Base-by-base conservation (phyloP, 2,888 invertebrate genomes). In the Drosophila sordidapex region DNA sequence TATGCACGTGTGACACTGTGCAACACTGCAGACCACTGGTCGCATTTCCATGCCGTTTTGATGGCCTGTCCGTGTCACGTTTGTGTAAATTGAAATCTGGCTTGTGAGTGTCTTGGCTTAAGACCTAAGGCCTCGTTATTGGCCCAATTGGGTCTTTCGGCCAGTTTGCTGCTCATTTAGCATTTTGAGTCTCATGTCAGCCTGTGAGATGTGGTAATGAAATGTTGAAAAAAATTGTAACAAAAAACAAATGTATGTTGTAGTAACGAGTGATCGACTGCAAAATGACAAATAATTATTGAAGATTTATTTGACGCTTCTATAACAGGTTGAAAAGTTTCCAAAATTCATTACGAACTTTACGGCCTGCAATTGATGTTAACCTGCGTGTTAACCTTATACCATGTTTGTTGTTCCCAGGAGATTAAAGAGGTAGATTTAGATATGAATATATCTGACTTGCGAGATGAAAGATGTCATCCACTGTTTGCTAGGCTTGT, bases 11-110 rank as follows among this genome's bases (percentile, higher is more conserved):
- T 70, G 74, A 83, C 81, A 81, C 81, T 83, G 64, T 59, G 60
- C 68, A 66, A 53, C 70, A 76, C 72, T 64, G 51, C 71, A 13
- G 53, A 38, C 38, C 38, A 40, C 56, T 40, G 68, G 21, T 65
- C 59, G 56, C 52, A 58, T 63, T 75, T 69, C 33, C 57, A 43
- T 58, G 43, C 52, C 65, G 43, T 54, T 66, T 82, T 85, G 89
- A 85, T 87, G 57, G 79, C 59, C 71, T 64, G 59, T 78, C 84
- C 82, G 78, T 84, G 90, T 82, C 88, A 82, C 85, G 81, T 81
- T 83, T 80, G 74, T 81, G 79, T 84, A 79, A 87, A 82, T 83
- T 75, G 82, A 77, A 89, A 84, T 83, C 76, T 70, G n/a, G 35
- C 27, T 29, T 48, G 15, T 31, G 31, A 57, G 40, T 31, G 40